Evolutionary conservation across 2,797 vertebrate genomes (phyloP), one percentile per base, ranked within the genome.

Genomic region (Neomorphus geoffroyi): DNA sequence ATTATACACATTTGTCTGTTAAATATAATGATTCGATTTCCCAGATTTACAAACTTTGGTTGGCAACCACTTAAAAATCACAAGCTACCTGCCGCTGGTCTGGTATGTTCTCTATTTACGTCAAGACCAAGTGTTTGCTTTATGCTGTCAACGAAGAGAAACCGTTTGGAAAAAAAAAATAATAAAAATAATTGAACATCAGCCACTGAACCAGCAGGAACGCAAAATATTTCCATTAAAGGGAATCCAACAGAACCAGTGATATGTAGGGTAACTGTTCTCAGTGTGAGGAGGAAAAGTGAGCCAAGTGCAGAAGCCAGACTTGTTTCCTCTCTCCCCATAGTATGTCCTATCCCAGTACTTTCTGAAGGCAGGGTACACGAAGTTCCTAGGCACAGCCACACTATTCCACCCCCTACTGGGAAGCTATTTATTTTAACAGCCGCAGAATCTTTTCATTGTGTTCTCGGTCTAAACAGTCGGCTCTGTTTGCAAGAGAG

Each of bases 341-440:
- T 15, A 71, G 61, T 2, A 2, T 27, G 90, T 93, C 78, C 90
- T 54, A 94, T 73, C 82, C 91, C 87, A 89, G 88, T 32, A 33
- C 61, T 89, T 92, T 92, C 93, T 94, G 84, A 86, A 90, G 93
- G 67, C 91, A 87, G 90, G 78, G 95, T 95, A 96, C 94, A 94
- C 1, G 0, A 37, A 93, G 95, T 94, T 93, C 95, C 80, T 77
- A 80, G 88, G 74, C 80, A 87, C 0, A 0, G 91, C 86, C 95
- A 54, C 33, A 86, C 71, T 93, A 95, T 94, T 82, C 90, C 88
- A 93, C 88, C 92, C 78, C 94, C 94, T 93, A 32, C 67, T 0
- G 22, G 92, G 90, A 97, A 95, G 78, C 75, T 90, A 57, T 96
- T 96, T 97, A 87, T 96, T 96, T 95, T 93, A 92, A 92, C 90